phyloP scores from a whole-genome alignment of 2,797 vertebrate species.

The Gambusia yucatana region DNA sequence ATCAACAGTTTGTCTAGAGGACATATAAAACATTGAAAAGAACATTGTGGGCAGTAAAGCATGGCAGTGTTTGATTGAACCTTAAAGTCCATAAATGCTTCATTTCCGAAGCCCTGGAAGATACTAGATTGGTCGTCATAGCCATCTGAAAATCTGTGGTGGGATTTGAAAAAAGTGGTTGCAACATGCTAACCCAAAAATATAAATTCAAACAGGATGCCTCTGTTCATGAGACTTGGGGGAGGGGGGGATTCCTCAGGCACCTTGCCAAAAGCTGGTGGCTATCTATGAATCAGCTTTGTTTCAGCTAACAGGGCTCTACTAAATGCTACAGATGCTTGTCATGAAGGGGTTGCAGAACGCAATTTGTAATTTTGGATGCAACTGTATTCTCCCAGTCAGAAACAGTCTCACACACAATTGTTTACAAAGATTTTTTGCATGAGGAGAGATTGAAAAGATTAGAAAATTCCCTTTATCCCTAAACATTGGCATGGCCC shows the following conservation, averaged over 20 bases:
- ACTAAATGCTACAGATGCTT: no score
- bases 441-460: background rate
- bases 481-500: constrained; percentile 1
- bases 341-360: background rate
- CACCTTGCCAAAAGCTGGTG: no score
- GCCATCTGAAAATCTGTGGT: background rate
- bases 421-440: background rate
- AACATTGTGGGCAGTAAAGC: background rate
- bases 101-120: background rate
- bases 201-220: background rate
- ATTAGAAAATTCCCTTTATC: background rate
- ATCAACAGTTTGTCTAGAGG: background rate
- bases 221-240: background rate
- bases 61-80: background rate
- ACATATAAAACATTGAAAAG: background rate
- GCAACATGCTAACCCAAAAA: background rate
- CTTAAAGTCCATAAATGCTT: background rate
- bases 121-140: background rate
- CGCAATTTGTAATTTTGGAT: background rate
- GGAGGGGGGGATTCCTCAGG: background rate
- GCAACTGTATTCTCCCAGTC: background rate
- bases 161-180: background rate
- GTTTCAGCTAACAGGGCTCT: background rate
- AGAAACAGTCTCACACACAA: background rate
- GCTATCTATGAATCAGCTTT: background rate